Base-by-base conservation (phyloP, 2,113 vertebrate genomes). In the Amphiprion ocellaris region DNA sequence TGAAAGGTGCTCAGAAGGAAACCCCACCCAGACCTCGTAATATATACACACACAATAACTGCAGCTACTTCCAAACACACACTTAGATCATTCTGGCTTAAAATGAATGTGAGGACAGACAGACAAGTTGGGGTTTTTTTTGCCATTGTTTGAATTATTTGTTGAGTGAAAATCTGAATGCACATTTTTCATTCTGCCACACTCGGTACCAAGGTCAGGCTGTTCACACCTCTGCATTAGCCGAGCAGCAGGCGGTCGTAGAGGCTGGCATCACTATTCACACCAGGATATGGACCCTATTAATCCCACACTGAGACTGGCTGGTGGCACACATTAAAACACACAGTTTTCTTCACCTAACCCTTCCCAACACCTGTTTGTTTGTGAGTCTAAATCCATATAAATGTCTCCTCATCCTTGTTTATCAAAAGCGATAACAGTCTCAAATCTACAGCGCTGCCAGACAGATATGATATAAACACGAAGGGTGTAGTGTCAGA, bases 171-270 rank as follows among this genome's bases (percentile, higher is more conserved):
- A 66, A 61, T 54, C 21, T 47, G n/a, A 33, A 12, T 23, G 53
- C 30, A 0, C 37, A 28, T 44, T 56, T 80, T 59, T 55, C 21
- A 37, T 28, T 5, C 17, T 15, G 46, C 54, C 54, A 71, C 64
- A 47, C 58, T 39, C 5, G 0, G 49, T n/a, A 4, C 49, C 80
- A 87, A 86, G 86, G 87, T 90, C 84, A 76, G 26, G 41, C 85
- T 62, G 70, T 79, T 87, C 69, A 74, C 89, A 83, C 84, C 81
- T 85, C 72, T 62, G 61, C 41, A 74, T 70, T 46, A 47, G 80
- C 77, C 47, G 79, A 80, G 79, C 74, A 84, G 90, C 89, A 91
- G 87, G 87, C 87, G 90, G 83, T 19, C 21, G 1, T 62, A 37
- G 87, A 88, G 85, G 54, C 30, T 7, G 56, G 71, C 49, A 59